Base-by-base conservation (phyloP, 2,797 vertebrate species). In the Melanotaenia pygmaea region DNA sequence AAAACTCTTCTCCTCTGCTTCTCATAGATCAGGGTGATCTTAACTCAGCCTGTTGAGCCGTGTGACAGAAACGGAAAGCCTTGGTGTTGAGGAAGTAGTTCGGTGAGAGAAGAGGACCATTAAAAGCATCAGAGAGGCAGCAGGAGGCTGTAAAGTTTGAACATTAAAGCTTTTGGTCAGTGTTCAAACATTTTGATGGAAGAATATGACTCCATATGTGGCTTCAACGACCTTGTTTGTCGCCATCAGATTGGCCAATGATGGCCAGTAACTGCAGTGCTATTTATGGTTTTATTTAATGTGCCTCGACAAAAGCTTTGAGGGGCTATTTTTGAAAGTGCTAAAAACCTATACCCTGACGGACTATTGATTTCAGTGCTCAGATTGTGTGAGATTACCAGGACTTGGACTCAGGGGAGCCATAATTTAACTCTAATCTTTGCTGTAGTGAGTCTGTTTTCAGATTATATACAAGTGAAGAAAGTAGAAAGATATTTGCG, bases 21-120 rank as follows among this genome's bases (percentile, higher is more conserved):
- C 80, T 79, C 90, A 90, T 93, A 88, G 82, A 84, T 92, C 88
- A 91, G 85, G 63, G 80, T 61, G 79, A 86, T 92, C 87, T 79
- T 57, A n/a, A 74, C 67, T 77, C 72, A 24, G 77, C 82, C 83
- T 79, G 82, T 82, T 81, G 88, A 89, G 80, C 72, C 77, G 61
- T 89, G 87, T 87, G 89, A 79, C 81, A 58, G 76, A 62, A 38
- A 67, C 22, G 54, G 58, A 85, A 67, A 71, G 66, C 60, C 80
- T 76, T 32, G 59, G 59, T 54, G 72, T 47, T 32, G 77, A 72
- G 54, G 59, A 35, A 54, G 67, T 68, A 76, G 74, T 73, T 62
- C 86, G 78, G 78, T 57, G 22, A 11, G 37, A 62, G 68, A 63
- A 61, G 3, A 30, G 65, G 43, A 40, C 59, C 56, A 73, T 84